These are phyloP conservation scores for Papilio helenus DNA, from an alignment of 1,140 invertebrate genomes.

Conservation along the genomic window DNA sequence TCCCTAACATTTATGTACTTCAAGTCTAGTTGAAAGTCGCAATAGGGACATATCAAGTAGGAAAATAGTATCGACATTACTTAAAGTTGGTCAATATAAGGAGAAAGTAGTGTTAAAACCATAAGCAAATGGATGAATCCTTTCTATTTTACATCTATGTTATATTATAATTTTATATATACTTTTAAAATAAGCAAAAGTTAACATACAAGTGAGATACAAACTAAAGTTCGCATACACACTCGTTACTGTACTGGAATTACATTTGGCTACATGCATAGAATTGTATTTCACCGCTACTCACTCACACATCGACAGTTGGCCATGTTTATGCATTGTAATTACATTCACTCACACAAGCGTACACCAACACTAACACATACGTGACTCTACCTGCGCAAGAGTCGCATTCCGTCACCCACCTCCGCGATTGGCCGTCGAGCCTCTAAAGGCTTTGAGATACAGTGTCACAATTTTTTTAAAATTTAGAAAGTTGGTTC, in stretches of 20 bases:
- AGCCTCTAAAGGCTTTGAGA: slow-evolving; percentile 68
- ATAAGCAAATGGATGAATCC: too few relatives aligned
- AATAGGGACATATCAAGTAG: too few relatives aligned
- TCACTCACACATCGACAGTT: slow-evolving; percentile 49
- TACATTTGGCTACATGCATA: slow-evolving; percentile 14
- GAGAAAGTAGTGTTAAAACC: too few relatives aligned
- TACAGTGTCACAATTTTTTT: slow-evolving; percentile 53
- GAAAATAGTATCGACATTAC: too few relatives aligned
- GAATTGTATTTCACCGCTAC: slow-evolving; percentile 38
- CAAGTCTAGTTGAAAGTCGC: too few relatives aligned
- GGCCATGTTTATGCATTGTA: slow-evolving; percentile 55
- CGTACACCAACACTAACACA: slow-evolving; percentile 49
- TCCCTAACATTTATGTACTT: too few relatives aligned
- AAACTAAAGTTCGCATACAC: background rate
- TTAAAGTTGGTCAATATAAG: too few relatives aligned
- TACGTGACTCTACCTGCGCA: slow-evolving; percentile 70
- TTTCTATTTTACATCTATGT: too few relatives aligned
- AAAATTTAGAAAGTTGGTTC: slow-evolving; percentile 71
- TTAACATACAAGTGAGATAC: background rate
- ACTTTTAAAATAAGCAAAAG: background rate
- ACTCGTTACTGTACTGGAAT: slow-evolving; percentile 20
- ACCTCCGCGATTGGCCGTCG: slow-evolving; percentile 70
- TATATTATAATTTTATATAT: background rate
- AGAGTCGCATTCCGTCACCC: slow-evolving; percentile 77
- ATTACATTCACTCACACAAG: slow-evolving; percentile 64